Base-by-base conservation (phyloP, 2,113 vertebrate genomes). In the Odontesthes bonariensis region DNA sequence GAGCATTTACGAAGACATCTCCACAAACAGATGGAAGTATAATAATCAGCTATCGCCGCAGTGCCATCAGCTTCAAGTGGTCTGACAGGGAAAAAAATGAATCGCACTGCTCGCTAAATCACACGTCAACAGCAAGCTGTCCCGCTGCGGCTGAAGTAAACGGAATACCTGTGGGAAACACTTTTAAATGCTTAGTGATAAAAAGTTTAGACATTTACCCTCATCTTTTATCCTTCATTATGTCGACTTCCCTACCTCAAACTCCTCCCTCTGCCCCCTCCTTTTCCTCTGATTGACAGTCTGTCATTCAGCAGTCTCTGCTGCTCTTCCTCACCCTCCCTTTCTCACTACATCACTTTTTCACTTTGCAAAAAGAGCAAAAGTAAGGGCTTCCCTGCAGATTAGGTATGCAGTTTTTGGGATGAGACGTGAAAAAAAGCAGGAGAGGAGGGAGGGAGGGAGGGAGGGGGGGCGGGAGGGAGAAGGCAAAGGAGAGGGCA, bases 331-430 rank as follows among this genome's bases (percentile, higher is more conserved):
- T 53, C 11, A 22, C 35, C 54, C 42, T 54, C 49, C 23, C 69
- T 0, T 66, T 54, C 62, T 70, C 75, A 68, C 40, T 59, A 31
- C 70, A 3, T 59, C 38, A 8, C 20, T 63, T 44, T 6, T 49
- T 65, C 22, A 33, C 38, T 57, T 52, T 38, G 68, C 57, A 63
- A n/a, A 77, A 54, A 64, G 47, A 81, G 81, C 74, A 35, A 56
- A 88, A 79, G 82, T 80, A 86, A 88, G 86, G 85, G 77, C 74
- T 88, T 74, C 69, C 86, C 78, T 65, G 79, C 78, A 84, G 84
- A 89, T 76, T 89, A 66, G 77, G 88, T 82, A 33, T 79, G 75
- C 72, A 81, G 47, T 75, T 90, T 90, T 55, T 2, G 19, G 55
- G 65, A 46, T 58, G 59, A 68, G 63, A 33, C 23, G 44, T 47